Base-by-base conservation (phyloP, 2,113 vertebrate species). In the Oxygymnocypris stewartii region DNA sequence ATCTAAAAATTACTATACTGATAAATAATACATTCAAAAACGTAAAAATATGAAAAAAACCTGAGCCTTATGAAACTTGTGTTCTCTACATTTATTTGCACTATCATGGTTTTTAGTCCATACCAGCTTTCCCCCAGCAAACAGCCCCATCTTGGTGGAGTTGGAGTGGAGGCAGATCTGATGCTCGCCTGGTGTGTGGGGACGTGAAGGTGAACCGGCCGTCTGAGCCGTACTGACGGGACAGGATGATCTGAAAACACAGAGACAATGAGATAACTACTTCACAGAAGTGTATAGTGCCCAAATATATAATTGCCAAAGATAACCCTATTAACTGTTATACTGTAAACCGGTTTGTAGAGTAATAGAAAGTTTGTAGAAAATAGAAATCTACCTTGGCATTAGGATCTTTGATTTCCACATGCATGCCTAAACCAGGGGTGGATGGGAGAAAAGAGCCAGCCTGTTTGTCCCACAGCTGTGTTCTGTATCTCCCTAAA, bases 131-230 rank as follows among this genome's bases (percentile, higher is more conserved):
- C 97, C 97, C 0, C 97, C 97, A 0, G 97, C 95, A 20, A 99
- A 99, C 44, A 99, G 95, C 0, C 96, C 93, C 97, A 98, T 97
- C 91, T 96, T 96, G n/a, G 97, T 97, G 78, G 97, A 98, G 92
- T 98, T 99, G 89, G 97, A 99, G 93, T 98, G 97, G 73, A 99
- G 92, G 91, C 97, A 99, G 91, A 99, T 98, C 92, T 98, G 97
- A 91, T 99, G 97, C 84, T 99, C 97, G 1, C 97, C 97, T 0
- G 97, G 97, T 0, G 96, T 98, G 92, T 98, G 97, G 0, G n/a
- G 97, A 98, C 0, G 97, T 98, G 91, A 98, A 99, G 13, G 96
- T 98, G 93, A 99, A 99, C 4, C 97, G 96, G 0, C 97, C 97
- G 44, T 99, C 97, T 0, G 97, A 97, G 54, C 97, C 97, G 0